Percentiles rank a stretch among this genome's conserved stretches.
Evolutionary conservation across 35 echinoderm and acorn worm species (phyloP).

Genomic region (Chiridota heheva): DNA sequence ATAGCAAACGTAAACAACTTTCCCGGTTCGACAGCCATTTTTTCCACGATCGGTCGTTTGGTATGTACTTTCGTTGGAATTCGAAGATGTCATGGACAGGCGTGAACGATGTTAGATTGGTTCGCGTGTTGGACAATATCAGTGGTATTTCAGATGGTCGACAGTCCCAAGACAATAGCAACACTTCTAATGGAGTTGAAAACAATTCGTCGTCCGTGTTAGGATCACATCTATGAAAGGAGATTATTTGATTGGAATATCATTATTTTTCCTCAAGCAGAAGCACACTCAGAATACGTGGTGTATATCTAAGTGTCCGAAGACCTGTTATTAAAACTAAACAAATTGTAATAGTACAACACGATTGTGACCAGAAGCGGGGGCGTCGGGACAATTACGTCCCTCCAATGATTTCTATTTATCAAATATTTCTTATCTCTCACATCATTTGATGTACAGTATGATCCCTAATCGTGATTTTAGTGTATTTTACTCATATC

Average conservation of each 20-base stretch:
- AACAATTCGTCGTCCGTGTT: constrained; percentile 24
- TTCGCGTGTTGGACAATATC: constrained; percentile 31
- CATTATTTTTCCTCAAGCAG: no score
- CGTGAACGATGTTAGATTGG: neutral
- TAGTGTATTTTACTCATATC: no score
- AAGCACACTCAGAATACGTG: no score
- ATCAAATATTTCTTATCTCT: no score
- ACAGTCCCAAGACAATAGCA: constrained; percentile 42
- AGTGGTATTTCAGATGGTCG: constrained; percentile 26
- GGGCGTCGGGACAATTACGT: no score
- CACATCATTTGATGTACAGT: no score
- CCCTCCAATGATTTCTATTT: no score
- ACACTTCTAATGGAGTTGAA: constrained; percentile 21
- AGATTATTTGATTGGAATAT: neutral
- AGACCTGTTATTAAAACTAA: no score
- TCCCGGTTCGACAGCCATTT: constrained; percentile 42
- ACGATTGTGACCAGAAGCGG: no score
- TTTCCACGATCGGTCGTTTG: constrained; percentile 24
- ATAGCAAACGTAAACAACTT: constrained; percentile 25
- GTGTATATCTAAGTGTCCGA: no score
- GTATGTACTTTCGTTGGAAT: constrained; percentile 32
- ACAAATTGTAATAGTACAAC: no score
- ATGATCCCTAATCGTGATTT: no score
- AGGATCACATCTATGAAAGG: constrained; percentile 30
- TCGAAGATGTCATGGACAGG: neutral